Percentiles rank a stretch among this genome's conserved stretches.
Evolutionary conservation across 2,888 invertebrate species (phyloP).

Genomic region (Acleris cristana): DNA sequence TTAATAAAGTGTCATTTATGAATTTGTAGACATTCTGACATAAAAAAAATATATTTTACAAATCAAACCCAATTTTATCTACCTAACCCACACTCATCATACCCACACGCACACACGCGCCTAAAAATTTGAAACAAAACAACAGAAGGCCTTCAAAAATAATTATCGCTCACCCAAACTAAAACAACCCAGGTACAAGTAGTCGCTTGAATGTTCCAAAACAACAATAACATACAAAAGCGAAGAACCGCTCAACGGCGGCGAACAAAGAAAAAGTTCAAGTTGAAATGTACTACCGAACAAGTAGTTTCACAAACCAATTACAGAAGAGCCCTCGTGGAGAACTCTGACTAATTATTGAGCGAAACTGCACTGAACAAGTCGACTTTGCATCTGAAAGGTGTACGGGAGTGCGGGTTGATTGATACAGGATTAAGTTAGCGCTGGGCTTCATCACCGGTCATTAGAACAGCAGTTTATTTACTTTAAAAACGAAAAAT

Average conservation of each 20-base stretch:
- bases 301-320: slow-evolving; percentile 44
- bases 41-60: background rate
- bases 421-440: slow-evolving; percentile 25
- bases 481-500: too few species aligned
- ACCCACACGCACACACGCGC: too few species aligned
- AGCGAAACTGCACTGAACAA: slow-evolving; percentile 35
- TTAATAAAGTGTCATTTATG: too few species aligned
- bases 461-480: too few species aligned
- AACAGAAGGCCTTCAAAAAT: slow-evolving; percentile 38
- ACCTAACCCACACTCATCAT: too few species aligned
- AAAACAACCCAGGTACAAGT: slow-evolving; percentile 25
- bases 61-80: background rate
- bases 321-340: slow-evolving; percentile 41
- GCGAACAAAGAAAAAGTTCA: slow-evolving; percentile 47
- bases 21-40: too few species aligned
- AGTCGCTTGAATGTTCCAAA: slow-evolving; percentile 28
- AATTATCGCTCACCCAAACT: slow-evolving; percentile 20
- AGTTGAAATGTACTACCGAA: slow-evolving; percentile 32
- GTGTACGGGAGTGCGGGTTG: slow-evolving; percentile 34
- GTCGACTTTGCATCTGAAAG: slow-evolving; percentile 43
- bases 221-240: slow-evolving; percentile 32
- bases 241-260: slow-evolving; percentile 37
- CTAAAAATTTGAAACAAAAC: background rate
- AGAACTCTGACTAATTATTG: slow-evolving; percentile 45
- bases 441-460: background rate